A percentile compares a stretch with the other conserved stretches of the same genome.
Conservation (phyloP, 2,888 invertebrate species). For the Lasioglossum malachurum region DNA sequence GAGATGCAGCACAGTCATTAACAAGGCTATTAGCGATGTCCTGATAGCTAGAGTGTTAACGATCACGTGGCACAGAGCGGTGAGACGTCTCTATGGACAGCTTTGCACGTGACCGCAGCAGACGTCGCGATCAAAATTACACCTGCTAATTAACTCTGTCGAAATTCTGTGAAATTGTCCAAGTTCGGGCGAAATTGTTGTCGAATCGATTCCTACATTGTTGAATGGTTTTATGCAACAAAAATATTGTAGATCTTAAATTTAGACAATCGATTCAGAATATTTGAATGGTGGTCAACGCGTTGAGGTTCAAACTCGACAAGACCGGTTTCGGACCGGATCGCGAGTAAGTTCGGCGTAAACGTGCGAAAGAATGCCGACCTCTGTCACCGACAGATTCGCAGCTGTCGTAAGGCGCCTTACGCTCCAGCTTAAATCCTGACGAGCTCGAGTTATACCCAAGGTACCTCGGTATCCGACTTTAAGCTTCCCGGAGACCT, state of each 20-base stretch:
- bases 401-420: not conserved
- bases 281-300: not conserved
- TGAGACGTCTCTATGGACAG: not conserved
- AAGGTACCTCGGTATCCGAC: not conserved
- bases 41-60: not conserved
- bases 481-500: not conserved
- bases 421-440: not conserved
- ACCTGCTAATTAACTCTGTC: not conserved
- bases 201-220: not conserved
- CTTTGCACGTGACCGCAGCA: slow-evolving; percentile 9
- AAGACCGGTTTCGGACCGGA: no score
- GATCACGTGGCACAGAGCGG: not conserved
- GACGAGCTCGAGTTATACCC: not conserved
- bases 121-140: slow-evolving; percentile 3
- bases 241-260: no score
- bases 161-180: not conserved
- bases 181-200: not conserved
- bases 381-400: not conserved
- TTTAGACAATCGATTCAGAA: not conserved
- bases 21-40: not conserved
- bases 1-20: not conserved
- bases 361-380: not conserved
- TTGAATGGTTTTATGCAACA: not conserved
- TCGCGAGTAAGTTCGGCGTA: no score
- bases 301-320: no score